phyloP scores from a whole-genome alignment of 2,888 invertebrate genomes.

The Ischnura elegans region DNA sequence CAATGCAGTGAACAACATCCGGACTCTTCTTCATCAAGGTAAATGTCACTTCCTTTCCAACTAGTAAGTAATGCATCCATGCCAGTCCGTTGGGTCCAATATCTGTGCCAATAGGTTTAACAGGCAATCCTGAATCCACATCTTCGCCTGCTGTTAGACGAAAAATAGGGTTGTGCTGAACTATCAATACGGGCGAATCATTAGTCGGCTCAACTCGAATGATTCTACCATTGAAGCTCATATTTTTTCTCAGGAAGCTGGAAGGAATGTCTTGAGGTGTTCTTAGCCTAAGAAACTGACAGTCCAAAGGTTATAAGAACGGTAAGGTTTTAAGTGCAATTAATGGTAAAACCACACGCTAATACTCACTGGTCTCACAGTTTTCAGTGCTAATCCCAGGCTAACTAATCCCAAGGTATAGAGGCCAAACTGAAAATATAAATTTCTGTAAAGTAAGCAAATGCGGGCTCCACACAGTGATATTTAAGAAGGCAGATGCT shows the following conservation, averaged over 20 bases:
- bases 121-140: conserved; percentile 28
- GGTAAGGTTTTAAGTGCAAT: background rate
- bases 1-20: conserved; percentile 22
- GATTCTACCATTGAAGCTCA: conserved; percentile 79
- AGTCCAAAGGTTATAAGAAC: conserved; percentile 70
- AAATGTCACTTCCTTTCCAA: conserved; percentile 42
- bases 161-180: conserved; percentile 81
- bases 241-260: conserved; percentile 80
- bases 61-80: conserved; percentile 61
- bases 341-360: background rate
- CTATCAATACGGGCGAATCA: conserved; percentile 78
- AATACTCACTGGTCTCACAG: conserved; percentile 82
- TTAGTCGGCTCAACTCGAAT: conserved; percentile 80
- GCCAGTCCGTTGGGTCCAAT: conserved; percentile 52
- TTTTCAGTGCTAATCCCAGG: conserved; percentile 80
- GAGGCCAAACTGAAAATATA: conserved; percentile 80
- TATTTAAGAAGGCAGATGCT: background rate
- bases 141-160: conserved; percentile 76
- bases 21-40: conserved; percentile 5
- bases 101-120: conserved; percentile 25
- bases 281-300: conserved; percentile 83
- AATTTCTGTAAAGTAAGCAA: conserved; percentile 70
- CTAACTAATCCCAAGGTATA: conserved; percentile 82
- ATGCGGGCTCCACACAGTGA: background rate
- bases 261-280: conserved; percentile 81